Base-by-base conservation (phyloP, 2,888 invertebrate species). In the Perdita meconis region DNA sequence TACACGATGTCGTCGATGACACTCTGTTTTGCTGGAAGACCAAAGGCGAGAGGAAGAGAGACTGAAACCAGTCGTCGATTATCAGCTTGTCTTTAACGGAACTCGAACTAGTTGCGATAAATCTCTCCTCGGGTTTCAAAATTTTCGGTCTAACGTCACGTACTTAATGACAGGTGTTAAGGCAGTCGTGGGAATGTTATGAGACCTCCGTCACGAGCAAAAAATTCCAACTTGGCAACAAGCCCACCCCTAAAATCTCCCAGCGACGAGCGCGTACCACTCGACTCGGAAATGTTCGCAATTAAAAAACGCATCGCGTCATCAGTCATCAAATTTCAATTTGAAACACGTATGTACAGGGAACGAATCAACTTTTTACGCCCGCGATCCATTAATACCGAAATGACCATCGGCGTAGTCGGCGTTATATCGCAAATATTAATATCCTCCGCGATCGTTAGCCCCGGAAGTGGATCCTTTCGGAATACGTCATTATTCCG, bases 1-100 rank as follows among this genome's bases (percentile, higher is more conserved):
- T 55, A 57, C 68, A 34, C 51, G 47, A 10, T 65, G 60, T 73
- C 73, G 66, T 85, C 82, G 78, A 82, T 79, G 82, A 77, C 78
- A 80, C 78, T 72, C 64, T 80, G 84, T 80, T 76, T 67, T 60
- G 8, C 44, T 65, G 30, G 22, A 19, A 16, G 56, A 61, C 1
- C 26, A 16, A 8, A 19, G 36, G 13, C 26, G 42, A 40, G 6
- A 19, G 24, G 53, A 22, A 26, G 56, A 34, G 3, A 36, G 44
- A 34, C 36, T 44, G 51, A 6, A 40, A 60, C 36, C 65, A 42
- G 44, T 42, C 67, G 71, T 24, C 55, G 72, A 66, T 77, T 73
- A 80, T 78, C 69, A 65, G 26, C 75, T n/a, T 63, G 82, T 82
- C 82, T 82, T 82, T 86, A 85, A 84, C 85, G 83, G 84, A 81